Evolutionary conservation across 1,140 invertebrate species (phyloP), one percentile per base, ranked within the genome.

Genomic region (Leptinotarsa undecemlineata): DNA sequence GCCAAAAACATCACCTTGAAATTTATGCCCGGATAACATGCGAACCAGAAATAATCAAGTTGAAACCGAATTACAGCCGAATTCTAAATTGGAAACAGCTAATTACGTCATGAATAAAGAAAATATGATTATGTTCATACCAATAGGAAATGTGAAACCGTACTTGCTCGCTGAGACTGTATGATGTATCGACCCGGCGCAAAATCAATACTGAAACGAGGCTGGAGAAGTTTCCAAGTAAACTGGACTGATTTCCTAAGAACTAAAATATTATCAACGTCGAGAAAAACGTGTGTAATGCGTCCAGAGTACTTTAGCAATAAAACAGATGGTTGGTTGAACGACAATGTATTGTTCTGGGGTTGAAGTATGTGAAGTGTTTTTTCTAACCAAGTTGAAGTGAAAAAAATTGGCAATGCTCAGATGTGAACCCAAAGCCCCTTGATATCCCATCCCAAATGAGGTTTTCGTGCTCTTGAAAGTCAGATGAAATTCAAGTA

Each of bases 41-140:
- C 47, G 33, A 61, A 68, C 13, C 33, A 20, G 66, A 48, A 69
- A 47, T 69, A 69, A 48, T 69, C n/a, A 42, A n/a, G 48, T 69
- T 69, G 19, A 51, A 69, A 51, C 21, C 68, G 48, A 69, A 48
- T 69, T 42, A 47, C 42, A 42, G 68, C 48, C 68, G 17, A 23
- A 69, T 48, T 69, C 68, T 3, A 57, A 42, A 42, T 48, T 42
- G 48, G 48, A 69, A 69, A 69, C 68, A 48, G 33, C 20, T 17
- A 69, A 23, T 69, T 69, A 69, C 48, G 68, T 69, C 48, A 69
- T 69, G 68, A 69, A 69, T 69, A 69, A 69, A 69, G 68, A 69
- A 69, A 69, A 69, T 48, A 26, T 69, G n/a, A n/a, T 51, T 69
- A 57, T 57, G 13, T n/a, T 57, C n/a, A 57, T 57, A 15, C 51